Evolutionary conservation across 2,888 invertebrate species (phyloP), one percentile per base, ranked within the genome.

Genomic region (Drosophila seclusa): DNA sequence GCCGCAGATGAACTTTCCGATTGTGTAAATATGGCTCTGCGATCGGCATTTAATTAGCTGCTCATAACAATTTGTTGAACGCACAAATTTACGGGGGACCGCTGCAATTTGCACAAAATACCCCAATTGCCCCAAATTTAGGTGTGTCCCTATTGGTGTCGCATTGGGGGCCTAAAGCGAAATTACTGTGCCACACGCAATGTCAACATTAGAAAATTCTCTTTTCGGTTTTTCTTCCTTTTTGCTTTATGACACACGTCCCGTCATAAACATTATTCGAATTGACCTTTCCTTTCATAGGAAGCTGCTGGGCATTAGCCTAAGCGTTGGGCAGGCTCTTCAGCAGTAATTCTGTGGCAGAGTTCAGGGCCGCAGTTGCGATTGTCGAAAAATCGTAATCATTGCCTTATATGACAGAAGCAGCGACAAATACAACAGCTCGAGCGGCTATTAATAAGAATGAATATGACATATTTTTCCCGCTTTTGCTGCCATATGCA

Each of bases 211-310:
- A 74, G 76, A 68, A 70, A 32, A 27, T 66, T 61, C 32, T 31
- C 50, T 59, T 58, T 31, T 31, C 18, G 18, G 1, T 16, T 55
- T 50, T 38, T 40, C 21, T 38, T 24, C 1, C 0, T 50, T 2
- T 13, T 45, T 48, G 55, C 68, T 77, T 87, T 81, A 87, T 73
- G 65, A 60, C 68, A 55, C 55, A 63, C 73, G 78, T 72, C 52
- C 61, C 45, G 52, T 68, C 76, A 66, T 82, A 71, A 76, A 71
- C 72, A 76, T 87, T 79, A 84, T 75, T 83, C 72, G 67, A 72
- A 87, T 87, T 76, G 87, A 82, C 73, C 82, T 74, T 81, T 69
- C 62, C 29, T 61, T 78, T 78, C 57, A 80, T 78, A 71, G 64
- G 69, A 42, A 53, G 40, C 68, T 65, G 54, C 63, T 63, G 52